These are phyloP conservation scores for Heterotis niloticus DNA, from an alignment of 2,113 vertebrate species.

Conservation along the genomic window DNA sequence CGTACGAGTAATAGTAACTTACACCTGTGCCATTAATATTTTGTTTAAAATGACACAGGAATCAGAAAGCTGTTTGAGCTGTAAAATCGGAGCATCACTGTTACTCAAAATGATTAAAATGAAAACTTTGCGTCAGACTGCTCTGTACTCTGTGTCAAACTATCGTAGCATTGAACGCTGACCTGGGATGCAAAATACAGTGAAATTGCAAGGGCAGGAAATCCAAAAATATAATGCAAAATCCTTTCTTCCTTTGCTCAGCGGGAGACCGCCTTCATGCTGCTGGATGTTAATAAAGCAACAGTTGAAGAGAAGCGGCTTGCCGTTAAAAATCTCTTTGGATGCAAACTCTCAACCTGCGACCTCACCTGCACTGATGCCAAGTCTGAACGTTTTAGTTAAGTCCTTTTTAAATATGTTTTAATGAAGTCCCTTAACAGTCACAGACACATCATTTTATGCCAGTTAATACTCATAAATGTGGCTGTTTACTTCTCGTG, in stretches of 20 bases:
- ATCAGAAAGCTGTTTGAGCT: too few species aligned
- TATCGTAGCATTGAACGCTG: too few species aligned
- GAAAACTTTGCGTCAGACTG: background rate
- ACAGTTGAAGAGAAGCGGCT: background rate
- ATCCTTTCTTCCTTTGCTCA: background rate
- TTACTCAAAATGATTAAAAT: background rate
- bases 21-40: conserved; percentile 20
- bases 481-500: too few species aligned
- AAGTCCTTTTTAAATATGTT: too few species aligned
- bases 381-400: too few species aligned
- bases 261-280: background rate
- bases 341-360: too few species aligned
- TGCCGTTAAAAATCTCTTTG: too few species aligned
- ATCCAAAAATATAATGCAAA: background rate
- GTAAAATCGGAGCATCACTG: background rate
- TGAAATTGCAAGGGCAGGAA: background rate
- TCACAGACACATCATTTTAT: too few species aligned
- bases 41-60: background rate
- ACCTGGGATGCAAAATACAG: conserved; percentile 17
- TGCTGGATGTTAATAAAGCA: background rate
- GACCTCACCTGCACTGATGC: too few species aligned
- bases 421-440: too few species aligned
- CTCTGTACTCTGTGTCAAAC: too few species aligned
- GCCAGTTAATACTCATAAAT: too few species aligned
- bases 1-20: background rate